A percentile compares a stretch with the other conserved stretches of the same genome.
phyloP scores from a whole-genome alignment of 2,797 vertebrate genomes.

The Acanthurus lineatus region DNA sequence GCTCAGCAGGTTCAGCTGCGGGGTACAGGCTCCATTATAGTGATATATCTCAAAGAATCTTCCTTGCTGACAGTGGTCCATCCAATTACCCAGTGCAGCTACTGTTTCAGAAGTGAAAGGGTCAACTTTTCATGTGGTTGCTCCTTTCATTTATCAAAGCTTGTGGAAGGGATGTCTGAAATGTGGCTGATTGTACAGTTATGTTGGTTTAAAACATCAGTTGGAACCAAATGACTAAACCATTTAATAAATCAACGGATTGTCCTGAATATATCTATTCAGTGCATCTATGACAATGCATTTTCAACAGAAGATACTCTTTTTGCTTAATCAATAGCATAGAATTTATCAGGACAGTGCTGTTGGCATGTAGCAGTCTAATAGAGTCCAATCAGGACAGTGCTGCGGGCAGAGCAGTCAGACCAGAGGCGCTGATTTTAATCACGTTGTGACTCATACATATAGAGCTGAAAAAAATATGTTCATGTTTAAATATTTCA shows the following conservation, averaged over 20 bases:
- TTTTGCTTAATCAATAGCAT: slow-evolving; percentile 19
- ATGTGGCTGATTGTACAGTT: slow-evolving; percentile 1
- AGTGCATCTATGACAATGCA: not conserved
- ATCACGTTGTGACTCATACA: not conserved
- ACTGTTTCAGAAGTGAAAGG: slow-evolving; percentile 23
- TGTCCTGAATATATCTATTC: slow-evolving; percentile 8
- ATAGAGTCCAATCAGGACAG: too few relatives aligned
- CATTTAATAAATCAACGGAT: slow-evolving; percentile 2
- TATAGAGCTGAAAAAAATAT: not conserved
- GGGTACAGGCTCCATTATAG: slow-evolving; percentile 35
- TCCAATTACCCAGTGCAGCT: slow-evolving; percentile 39
- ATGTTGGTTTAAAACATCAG: slow-evolving; percentile 2
- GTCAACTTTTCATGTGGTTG: slow-evolving; percentile 14
- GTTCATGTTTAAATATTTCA: not conserved
- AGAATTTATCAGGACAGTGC: not conserved
- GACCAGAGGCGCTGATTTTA: too few relatives aligned
- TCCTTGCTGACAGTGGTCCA: slow-evolving; percentile 29
- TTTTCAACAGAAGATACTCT: not conserved
- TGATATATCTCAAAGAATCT: slow-evolving; percentile 39
- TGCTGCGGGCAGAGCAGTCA: not conserved
- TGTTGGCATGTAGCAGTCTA: not conserved
- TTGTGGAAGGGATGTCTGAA: slow-evolving; percentile 2
- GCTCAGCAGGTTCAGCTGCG: slow-evolving; percentile 49
- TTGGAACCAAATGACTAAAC: not conserved
- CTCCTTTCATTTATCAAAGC: slow-evolving; percentile 29